Evolutionary conservation across 2,113 vertebrate genomes (phyloP).

Genomic region (Oceanodroma tethys): DNA sequence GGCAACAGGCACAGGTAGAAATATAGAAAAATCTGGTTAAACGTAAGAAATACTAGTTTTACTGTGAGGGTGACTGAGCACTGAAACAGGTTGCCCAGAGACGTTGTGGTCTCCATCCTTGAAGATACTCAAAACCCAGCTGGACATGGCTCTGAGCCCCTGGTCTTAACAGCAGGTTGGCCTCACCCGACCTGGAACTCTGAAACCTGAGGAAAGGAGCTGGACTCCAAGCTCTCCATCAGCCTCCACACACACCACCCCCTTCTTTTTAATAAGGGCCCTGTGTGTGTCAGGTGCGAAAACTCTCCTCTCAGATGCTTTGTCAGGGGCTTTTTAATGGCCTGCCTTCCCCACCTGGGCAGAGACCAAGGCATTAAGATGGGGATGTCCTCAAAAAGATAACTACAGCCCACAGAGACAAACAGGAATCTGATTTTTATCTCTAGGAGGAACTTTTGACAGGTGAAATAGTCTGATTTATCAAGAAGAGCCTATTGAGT

Average conservation of each 20-base stretch:
- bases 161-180: neutral
- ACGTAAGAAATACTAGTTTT: neutral
- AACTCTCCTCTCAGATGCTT: neutral
- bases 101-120: neutral
- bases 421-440: neutral
- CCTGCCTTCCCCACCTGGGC: neutral
- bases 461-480: neutral
- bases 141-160: neutral
- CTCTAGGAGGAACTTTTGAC: neutral
- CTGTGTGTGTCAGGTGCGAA: neutral
- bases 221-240: neutral
- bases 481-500: neutral
- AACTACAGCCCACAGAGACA: neutral
- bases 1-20: neutral
- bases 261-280: neutral
- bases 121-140: rapidly evolving
- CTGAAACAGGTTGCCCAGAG: neutral
- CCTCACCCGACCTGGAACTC: neutral
- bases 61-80: neutral
- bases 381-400: neutral
- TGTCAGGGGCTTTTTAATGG: neutral
- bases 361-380: neutral
- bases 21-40: neutral
- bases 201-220: neutral
- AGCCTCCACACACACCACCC: neutral